These are phyloP conservation scores for Sycophaga agraensis DNA, from an alignment of 1,140 invertebrate genomes.

Conservation along the genomic window DNA sequence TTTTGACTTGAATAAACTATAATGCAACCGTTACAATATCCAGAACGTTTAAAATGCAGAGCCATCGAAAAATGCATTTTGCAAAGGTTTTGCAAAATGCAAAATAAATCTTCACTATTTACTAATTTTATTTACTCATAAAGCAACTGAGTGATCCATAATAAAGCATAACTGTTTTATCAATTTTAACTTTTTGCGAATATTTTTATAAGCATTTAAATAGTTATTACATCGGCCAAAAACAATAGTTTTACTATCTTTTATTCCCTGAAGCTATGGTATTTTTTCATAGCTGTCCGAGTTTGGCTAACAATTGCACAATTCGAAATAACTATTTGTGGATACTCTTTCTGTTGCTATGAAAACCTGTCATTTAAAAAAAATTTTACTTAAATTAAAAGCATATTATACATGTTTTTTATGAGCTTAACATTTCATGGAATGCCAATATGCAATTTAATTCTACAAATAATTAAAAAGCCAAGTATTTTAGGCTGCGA, in stretches of 20 bases:
- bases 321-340: conserved; percentile 14
- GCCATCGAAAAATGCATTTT: too few species aligned
- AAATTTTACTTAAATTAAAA: conserved; percentile 14
- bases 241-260: conserved; percentile 24
- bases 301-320: conserved; percentile 18
- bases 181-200: conserved; percentile 6
- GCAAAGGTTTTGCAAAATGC: too few species aligned
- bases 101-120: too few species aligned
- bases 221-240: conserved; percentile 11
- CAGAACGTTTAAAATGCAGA: conserved; percentile 8
- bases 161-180: not conserved
- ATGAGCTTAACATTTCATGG: conserved; percentile 3
- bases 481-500: conserved; percentile 16
- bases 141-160: conserved; percentile 4
- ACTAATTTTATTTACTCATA: conserved; percentile 8
- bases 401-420: not conserved
- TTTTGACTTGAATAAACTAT: conserved; percentile 5
- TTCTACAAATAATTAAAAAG: conserved; percentile 14
- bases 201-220: conserved; percentile 11
- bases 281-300: conserved; percentile 13
- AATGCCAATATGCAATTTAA: conserved; percentile 5
- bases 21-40: conserved; percentile 16
- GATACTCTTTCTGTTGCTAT: conserved; percentile 6
- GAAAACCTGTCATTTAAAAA: conserved; percentile 7
- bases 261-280: conserved; percentile 11